A percentile compares a stretch with the other conserved stretches of the same genome.
Evolutionary conservation across 2,797 vertebrate genomes (phyloP).

Genomic region (Ctenosaura bakeri): DNA sequence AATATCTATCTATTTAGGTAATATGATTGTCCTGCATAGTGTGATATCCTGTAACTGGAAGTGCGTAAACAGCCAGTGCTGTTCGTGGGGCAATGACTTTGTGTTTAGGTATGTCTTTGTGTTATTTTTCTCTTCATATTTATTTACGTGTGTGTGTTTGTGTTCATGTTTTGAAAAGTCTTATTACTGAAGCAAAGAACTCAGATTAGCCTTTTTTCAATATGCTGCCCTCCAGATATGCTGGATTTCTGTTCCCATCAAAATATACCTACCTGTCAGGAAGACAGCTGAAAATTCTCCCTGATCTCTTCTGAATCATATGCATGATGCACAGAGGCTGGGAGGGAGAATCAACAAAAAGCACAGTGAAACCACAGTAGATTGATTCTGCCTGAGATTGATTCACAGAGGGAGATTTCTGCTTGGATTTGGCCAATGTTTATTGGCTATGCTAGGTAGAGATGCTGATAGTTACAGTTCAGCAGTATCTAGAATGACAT

Average conservation of each 20-base stretch:
- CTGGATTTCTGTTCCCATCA: too few species aligned
- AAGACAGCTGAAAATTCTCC: neutral
- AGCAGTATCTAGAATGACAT: neutral
- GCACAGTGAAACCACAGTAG: too few species aligned
- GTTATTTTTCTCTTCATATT: neutral
- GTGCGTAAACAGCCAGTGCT: neutral
- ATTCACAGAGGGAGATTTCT: neutral
- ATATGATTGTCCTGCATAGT: too few species aligned
- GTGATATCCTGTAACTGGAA: too few species aligned
- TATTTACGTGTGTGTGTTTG: neutral
- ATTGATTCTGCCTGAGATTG: neutral
- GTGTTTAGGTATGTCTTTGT: neutral
- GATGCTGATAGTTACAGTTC: neutral
- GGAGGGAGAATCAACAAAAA: neutral
- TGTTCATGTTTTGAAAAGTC: neutral
- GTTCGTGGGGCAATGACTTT: neutral
- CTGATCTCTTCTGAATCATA: neutral
- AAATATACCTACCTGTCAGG: neutral
- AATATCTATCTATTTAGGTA: too few species aligned
- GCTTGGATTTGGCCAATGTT: too few species aligned
- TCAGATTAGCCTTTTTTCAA: neutral
- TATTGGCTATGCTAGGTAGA: too few species aligned
- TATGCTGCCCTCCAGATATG: neutral
- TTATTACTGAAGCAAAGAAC: too few species aligned
- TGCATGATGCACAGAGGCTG: neutral